Percentiles rank a stretch among this genome's conserved stretches.
Conservation (phyloP, 1,140 invertebrate species). For the Drosophila subpulchrella region DNA sequence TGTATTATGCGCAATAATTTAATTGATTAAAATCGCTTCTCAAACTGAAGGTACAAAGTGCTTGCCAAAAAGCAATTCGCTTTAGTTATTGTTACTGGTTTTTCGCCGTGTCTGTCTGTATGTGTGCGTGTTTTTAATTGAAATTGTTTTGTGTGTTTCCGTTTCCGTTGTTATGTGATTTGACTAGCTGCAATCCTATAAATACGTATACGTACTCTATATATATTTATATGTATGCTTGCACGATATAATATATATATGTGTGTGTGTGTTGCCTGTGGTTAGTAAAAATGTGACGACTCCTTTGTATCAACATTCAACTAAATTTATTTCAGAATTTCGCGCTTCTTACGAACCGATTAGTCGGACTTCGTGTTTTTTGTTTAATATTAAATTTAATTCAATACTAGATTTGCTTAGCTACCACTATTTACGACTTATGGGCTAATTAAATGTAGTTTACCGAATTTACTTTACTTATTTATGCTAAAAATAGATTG, state of each 20-base stretch:
- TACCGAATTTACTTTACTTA: conserved; percentile 53
- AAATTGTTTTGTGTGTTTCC: conserved; percentile 51
- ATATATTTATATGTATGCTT: conserved; percentile 47
- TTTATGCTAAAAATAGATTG: conserved; percentile 69
- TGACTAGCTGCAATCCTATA: conserved; percentile 47
- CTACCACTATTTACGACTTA: conserved; percentile 71
- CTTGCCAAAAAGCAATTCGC: conserved; percentile 25
- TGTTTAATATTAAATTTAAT: conserved; percentile 43
- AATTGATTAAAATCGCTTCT: conserved; percentile 35
- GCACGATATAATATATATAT: conserved; percentile 45
- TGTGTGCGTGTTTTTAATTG: conserved; percentile 46
- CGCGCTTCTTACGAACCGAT: conserved; percentile 64
- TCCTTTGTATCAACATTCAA: conserved; percentile 63
- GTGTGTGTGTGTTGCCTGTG: conserved; percentile 26
- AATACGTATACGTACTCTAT: conserved; percentile 59
- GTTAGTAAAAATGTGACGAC: conserved; percentile 64
- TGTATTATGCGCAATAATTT: conserved; percentile 28
- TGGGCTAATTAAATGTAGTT: conserved; percentile 57
- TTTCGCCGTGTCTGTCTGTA: conserved; percentile 3
- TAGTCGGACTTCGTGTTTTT: conserved; percentile 40
- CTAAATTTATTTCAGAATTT: conserved; percentile 82
- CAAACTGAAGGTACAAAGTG: conserved; percentile 33
- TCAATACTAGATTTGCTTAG: conserved; percentile 56
- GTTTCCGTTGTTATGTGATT: conserved; percentile 33
- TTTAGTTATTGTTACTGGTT: conserved; percentile 46